Conservation (phyloP, 2,797 vertebrate species). For the Balearica regulorum region DNA sequence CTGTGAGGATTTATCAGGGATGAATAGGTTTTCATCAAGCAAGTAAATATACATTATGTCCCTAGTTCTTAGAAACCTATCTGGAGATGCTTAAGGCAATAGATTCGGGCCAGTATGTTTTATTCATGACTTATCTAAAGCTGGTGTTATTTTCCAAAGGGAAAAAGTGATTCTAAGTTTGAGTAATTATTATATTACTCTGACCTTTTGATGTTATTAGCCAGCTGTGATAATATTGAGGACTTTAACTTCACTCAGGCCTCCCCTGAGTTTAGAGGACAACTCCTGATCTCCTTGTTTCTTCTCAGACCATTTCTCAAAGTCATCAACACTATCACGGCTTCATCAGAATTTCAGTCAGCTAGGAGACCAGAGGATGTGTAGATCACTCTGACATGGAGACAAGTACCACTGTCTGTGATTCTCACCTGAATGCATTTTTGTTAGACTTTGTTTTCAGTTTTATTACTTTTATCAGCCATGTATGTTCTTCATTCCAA, state of each 20-base stretch:
- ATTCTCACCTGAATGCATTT: neutral
- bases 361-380: neutral
- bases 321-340: neutral
- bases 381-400: neutral
- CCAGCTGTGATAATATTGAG: neutral
- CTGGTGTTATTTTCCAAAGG: neutral
- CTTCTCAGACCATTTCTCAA: neutral
- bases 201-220: constrained; percentile 26
- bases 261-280: neutral
- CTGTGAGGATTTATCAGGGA: neutral
- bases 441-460: neutral
- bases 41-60: neutral
- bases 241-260: neutral
- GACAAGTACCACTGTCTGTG: neutral
- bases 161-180: neutral
- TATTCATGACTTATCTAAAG: neutral
- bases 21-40: neutral
- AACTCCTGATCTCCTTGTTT: neutral
- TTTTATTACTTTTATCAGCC: neutral
- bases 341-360: neutral
- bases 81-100: neutral
- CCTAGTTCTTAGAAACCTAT: neutral
- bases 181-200: constrained; percentile 10
- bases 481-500: neutral
- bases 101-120: neutral